These are phyloP conservation scores for Agrochola litura DNA, from an alignment of 2,888 invertebrate genomes.

Conservation along the genomic window DNA sequence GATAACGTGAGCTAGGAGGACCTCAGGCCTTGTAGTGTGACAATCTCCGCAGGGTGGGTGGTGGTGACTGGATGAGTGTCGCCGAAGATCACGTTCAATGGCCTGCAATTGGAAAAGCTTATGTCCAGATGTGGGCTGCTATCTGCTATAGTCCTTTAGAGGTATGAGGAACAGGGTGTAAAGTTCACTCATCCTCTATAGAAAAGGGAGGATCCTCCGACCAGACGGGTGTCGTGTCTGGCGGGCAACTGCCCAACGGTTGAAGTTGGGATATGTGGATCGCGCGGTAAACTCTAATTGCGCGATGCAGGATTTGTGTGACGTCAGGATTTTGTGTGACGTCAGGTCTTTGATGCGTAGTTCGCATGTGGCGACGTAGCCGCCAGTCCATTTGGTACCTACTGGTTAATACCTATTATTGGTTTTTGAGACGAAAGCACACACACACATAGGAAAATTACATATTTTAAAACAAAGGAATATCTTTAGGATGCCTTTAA, in stretches of 20 bases:
- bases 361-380: no score
- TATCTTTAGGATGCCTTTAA: neutral
- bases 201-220: no score
- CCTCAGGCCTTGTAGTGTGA: neutral
- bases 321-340: no score
- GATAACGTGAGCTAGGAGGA: neutral
- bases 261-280: no score
- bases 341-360: no score
- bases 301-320: no score
- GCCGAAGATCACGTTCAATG: neutral
- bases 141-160: neutral
- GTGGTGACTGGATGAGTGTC: neutral
- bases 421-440: neutral
- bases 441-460: neutral
- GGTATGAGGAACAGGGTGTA: no score
- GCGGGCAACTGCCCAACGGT: no score
- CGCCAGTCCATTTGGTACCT: neutral
- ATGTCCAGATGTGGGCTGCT: neutral
- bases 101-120: neutral
- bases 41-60: no score
- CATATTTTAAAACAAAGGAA: neutral
- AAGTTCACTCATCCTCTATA: no score
- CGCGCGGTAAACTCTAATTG: no score
- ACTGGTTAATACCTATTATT: neutral
- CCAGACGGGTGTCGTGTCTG: no score